A percentile compares a stretch with the other conserved stretches of the same genome.
Evolutionary conservation across 2,797 vertebrate genomes (phyloP).

Genomic region (Cryptoblepharus egeriae): DNA sequence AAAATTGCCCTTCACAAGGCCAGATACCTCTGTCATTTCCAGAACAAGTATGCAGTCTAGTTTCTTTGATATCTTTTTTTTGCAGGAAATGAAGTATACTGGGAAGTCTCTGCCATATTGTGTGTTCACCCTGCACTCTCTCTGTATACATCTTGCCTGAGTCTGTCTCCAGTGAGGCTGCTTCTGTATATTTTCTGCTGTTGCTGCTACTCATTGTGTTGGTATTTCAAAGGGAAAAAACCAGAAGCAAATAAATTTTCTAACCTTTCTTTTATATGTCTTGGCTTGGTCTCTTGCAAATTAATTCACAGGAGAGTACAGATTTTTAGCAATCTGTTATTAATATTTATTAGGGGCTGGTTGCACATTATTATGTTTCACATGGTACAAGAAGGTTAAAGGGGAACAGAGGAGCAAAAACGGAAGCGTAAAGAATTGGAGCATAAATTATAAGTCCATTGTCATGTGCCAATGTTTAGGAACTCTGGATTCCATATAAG

Average conservation of each 20-base stretch:
- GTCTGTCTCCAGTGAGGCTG: background rate
- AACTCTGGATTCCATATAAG: too few species aligned
- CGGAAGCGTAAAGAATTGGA: too few species aligned
- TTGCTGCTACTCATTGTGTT: constrained; percentile 35
- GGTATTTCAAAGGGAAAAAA: constrained; percentile 54
- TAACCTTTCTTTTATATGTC: constrained; percentile 52
- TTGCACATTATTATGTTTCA: too few species aligned
- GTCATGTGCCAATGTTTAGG: too few species aligned
- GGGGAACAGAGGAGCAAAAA: too few species aligned
- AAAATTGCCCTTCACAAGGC: background rate
- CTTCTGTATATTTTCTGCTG: constrained; percentile 3
- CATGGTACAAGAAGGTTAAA: too few species aligned
- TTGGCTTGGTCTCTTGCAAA: background rate
- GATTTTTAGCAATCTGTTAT: background rate
- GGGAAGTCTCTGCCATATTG: background rate
- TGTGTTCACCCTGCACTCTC: background rate
- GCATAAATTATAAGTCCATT: too few species aligned
- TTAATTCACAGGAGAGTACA: background rate
- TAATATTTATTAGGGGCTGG: background rate
- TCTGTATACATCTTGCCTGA: background rate
- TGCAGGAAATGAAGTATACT: background rate
- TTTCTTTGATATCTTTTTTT: background rate
- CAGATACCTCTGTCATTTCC: background rate
- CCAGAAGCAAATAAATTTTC: constrained; percentile 62
- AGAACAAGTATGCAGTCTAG: background rate